Evolutionary conservation across 2,888 invertebrate genomes (phyloP).

Genomic region (Drosophila gaucha): DNA sequence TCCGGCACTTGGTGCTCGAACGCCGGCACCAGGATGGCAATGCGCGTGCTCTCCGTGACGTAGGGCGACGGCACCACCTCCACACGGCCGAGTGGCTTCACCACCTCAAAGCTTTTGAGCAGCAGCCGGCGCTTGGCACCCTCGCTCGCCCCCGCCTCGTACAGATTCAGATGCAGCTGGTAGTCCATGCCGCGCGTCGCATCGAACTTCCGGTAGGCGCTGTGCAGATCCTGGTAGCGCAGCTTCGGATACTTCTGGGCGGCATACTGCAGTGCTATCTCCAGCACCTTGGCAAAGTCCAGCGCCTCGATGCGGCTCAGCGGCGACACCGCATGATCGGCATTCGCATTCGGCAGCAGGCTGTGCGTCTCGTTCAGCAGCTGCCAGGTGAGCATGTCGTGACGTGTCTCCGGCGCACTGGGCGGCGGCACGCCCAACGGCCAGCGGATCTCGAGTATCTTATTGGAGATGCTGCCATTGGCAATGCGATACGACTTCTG

Average conservation of each 20-base stretch:
- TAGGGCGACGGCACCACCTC: slow-evolving; percentile 97
- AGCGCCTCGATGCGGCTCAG: slow-evolving; percentile 88
- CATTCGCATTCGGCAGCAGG: slow-evolving; percentile 93
- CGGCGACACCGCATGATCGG: slow-evolving; percentile 89
- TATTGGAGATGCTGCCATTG: slow-evolving; percentile 86
- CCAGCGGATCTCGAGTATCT: slow-evolving; percentile 88
- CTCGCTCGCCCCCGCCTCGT: slow-evolving; percentile 78
- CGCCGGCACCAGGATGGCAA: slow-evolving; percentile 91
- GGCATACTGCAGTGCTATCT: slow-evolving; percentile 86
- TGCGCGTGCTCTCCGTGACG: slow-evolving; percentile 95
- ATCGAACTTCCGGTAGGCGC: slow-evolving; percentile 92
- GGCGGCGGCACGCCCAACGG: slow-evolving; percentile 90
- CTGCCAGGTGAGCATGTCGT: slow-evolving; percentile 94
- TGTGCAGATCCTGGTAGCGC: slow-evolving; percentile 87
- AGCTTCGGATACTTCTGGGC: slow-evolving; percentile 86
- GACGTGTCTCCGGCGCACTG: slow-evolving; percentile 89
- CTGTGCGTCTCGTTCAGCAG: slow-evolving; percentile 94
- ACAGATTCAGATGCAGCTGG: slow-evolving; percentile 89
- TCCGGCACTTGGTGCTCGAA: slow-evolving; percentile 86
- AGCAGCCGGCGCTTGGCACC: slow-evolving; percentile 57
- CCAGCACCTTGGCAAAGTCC: slow-evolving; percentile 88
- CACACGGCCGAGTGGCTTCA: slow-evolving; percentile 93
- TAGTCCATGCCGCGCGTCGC: slow-evolving; percentile 94
- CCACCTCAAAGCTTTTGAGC: slow-evolving; percentile 90
- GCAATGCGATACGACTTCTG: slow-evolving; percentile 83